These are phyloP conservation scores for Centropristis striata DNA, from an alignment of 2,113 vertebrate species.

Conservation along the genomic window DNA sequence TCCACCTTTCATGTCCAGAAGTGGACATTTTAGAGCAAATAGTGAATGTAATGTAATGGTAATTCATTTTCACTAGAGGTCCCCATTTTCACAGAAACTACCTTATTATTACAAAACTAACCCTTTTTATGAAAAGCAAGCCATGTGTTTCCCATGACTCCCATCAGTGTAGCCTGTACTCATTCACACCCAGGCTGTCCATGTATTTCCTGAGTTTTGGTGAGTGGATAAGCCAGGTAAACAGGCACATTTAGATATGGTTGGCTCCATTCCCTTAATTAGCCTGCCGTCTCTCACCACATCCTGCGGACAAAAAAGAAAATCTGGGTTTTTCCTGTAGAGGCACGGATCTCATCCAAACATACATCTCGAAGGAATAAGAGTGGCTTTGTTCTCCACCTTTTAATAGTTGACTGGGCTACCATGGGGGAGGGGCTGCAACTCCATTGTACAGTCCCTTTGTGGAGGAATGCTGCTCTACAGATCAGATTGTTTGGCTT, in stretches of 20 bases:
- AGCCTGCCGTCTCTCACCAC: slow-evolving; percentile 1
- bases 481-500: slow-evolving; percentile 48
- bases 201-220: not conserved
- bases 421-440: slow-evolving; percentile 58
- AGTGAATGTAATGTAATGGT: not conserved
- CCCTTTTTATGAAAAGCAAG: not conserved
- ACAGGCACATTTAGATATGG: slow-evolving; percentile 9
- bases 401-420: slow-evolving; percentile 65
- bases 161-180: slow-evolving; percentile 24
- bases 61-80: slow-evolving; percentile 42
- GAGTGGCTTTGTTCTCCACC: slow-evolving; percentile 72
- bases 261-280: not conserved
- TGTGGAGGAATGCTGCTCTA: slow-evolving; percentile 65
- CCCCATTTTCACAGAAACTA: slow-evolving; percentile 24
- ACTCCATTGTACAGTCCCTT: slow-evolving; percentile 60
- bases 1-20: not conserved
- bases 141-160: slow-evolving; percentile 34
- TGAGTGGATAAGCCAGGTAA: not conserved
- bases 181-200: slow-evolving; percentile 16
- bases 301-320: slow-evolving; percentile 20
- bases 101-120: not conserved
- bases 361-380: slow-evolving; percentile 68
- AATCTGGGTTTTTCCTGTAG: slow-evolving; percentile 21
- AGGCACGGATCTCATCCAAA: slow-evolving; percentile 16
- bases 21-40: not conserved